A percentile compares a stretch with the other conserved stretches of the same genome.
These are phyloP conservation scores for Drosophila sulfurigaster DNA, from an alignment of 1,140 invertebrate genomes.

Conservation along the genomic window DNA sequence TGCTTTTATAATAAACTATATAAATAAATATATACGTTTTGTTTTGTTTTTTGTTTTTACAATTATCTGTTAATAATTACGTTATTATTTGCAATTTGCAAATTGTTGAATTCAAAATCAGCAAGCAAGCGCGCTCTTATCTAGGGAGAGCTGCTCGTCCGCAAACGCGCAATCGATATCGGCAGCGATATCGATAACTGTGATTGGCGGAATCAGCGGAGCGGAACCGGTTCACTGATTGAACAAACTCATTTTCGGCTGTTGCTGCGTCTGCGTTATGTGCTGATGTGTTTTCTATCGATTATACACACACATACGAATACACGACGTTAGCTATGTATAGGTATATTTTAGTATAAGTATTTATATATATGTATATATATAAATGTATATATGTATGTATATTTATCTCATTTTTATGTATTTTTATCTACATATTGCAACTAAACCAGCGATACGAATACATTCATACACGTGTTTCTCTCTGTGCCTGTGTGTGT, in stretches of 20 bases:
- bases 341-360: conserved; percentile 10
- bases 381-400: background rate
- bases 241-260: conserved; percentile 1
- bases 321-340: conserved; percentile 3
- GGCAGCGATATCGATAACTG: conserved; percentile 5
- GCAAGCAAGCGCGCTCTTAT: conserved; percentile 7
- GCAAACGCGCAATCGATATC: conserved; percentile 7
- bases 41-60: conserved; percentile 13
- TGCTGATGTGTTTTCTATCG: background rate
- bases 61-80: conserved; percentile 22
- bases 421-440: conserved; percentile 73
- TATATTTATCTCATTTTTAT: conserved; percentile 19
- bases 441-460: conserved; percentile 66
- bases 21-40: conserved; percentile 73
- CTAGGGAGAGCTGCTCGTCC: conserved; percentile 7
- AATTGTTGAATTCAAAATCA: background rate
- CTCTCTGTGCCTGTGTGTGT: background rate
- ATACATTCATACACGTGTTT: conserved; percentile 28
- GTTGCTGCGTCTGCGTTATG: conserved; percentile 1
- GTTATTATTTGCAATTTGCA: conserved; percentile 11
- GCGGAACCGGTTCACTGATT: conserved; percentile 4
- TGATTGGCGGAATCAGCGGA: background rate
- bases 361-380: conserved; percentile 5
- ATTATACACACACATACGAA: conserved; percentile 12
- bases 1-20: conserved; percentile 71